These are phyloP conservation scores for Styela plicata DNA, from an alignment of 23 tunicate species.

Conservation along the genomic window DNA sequence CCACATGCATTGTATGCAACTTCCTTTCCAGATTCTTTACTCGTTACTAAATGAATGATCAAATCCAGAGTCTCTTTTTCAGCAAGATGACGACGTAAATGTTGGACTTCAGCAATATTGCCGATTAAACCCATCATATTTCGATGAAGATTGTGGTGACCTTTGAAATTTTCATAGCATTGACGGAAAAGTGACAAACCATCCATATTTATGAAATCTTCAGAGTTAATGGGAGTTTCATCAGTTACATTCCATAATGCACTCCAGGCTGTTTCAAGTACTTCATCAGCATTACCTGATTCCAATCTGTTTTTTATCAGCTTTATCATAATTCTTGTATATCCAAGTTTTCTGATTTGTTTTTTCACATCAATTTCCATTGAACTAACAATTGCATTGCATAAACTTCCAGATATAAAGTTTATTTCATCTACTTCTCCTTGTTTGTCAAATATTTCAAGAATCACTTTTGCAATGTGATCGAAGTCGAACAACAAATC, in stretches of 20 bases:
- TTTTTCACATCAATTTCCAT: slow-evolving; percentile 40
- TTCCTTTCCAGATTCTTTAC: slow-evolving; percentile 42
- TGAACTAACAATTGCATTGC: slow-evolving; percentile 42
- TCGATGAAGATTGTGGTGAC: slow-evolving; percentile 37
- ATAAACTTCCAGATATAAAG: slow-evolving; percentile 23
- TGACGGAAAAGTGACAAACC: slow-evolving; percentile 55
- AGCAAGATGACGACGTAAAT: slow-evolving; percentile 38
- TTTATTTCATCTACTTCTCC: slow-evolving; percentile 26
- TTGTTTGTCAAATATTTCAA: slow-evolving; percentile 13
- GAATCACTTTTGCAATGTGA: not conserved
- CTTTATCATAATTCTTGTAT: slow-evolving; percentile 34
- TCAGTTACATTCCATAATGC: slow-evolving; percentile 87
- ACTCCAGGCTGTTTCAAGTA: slow-evolving; percentile 66
- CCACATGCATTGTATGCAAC: slow-evolving; percentile 80
- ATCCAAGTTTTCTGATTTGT: slow-evolving; percentile 29
- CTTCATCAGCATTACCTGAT: slow-evolving; percentile 46
- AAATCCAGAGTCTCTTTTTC: slow-evolving; percentile 22
- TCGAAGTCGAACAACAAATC: slow-evolving; percentile 46
- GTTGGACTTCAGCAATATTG: slow-evolving; percentile 66
- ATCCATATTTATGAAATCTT: slow-evolving; percentile 32
- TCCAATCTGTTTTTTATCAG: slow-evolving; percentile 35
- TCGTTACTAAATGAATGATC: slow-evolving; percentile 19
- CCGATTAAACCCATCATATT: slow-evolving; percentile 82
- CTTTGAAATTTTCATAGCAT: slow-evolving; percentile 11
- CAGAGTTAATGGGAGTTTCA: slow-evolving; percentile 76